phyloP scores from a whole-genome alignment of 2,888 invertebrate species.

The Meghimatium bilineatum region DNA sequence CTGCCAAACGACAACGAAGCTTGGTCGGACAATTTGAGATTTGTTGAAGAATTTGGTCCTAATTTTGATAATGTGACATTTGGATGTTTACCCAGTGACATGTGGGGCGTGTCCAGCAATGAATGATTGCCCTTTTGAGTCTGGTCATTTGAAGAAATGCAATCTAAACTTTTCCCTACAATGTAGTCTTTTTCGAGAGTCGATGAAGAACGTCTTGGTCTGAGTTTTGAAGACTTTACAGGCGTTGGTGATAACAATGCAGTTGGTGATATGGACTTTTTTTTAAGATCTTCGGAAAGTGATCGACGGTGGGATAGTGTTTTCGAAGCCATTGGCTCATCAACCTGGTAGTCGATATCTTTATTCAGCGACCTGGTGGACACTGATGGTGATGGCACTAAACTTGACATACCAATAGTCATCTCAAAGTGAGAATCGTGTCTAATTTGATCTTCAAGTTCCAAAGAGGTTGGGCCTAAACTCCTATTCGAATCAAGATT shows the following conservation, averaged over 20 bases:
- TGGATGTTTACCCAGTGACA: background rate
- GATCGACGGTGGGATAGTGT: background rate
- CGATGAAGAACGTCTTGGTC: background rate
- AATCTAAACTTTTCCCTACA: background rate
- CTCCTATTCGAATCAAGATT: background rate
- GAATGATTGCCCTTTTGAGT: background rate
- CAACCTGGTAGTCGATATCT: background rate
- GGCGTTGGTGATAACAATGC: background rate
- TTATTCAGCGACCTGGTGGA: conserved; percentile 9
- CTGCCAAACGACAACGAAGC: background rate
- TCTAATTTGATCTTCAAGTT: conserved; percentile 5
- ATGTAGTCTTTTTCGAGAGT: conserved; percentile 3
- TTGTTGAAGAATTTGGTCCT: background rate
- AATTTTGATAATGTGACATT: background rate
- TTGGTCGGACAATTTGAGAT: background rate
- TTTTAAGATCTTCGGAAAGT: background rate
- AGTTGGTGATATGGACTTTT: background rate
- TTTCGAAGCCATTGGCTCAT: background rate
- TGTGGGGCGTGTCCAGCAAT: background rate
- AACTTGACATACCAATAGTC: background rate
- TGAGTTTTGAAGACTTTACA: background rate
- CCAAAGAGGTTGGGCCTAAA: background rate
- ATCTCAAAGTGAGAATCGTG: background rate
- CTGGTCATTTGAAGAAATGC: background rate
- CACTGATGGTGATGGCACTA: conserved; percentile 1